Conservation (phyloP, 37 sponge, comb jelly and placozoan genomes). For the Eunapius fragilis region DNA sequence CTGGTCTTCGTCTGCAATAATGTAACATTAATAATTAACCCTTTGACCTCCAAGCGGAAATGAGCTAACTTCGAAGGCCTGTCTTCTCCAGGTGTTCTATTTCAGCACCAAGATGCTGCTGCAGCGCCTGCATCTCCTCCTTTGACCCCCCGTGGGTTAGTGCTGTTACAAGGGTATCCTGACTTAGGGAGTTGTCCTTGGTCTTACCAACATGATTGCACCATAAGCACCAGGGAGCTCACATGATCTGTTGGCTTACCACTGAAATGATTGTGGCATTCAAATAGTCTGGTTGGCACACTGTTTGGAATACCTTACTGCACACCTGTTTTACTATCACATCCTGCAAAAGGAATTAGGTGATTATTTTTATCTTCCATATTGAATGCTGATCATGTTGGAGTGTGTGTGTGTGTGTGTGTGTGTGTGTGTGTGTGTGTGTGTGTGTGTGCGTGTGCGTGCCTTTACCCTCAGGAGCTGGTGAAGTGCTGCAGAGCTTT, state of each 20-base stretch:
- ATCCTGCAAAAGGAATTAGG: slow-evolving; percentile 28
- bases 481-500: slow-evolving; percentile 29
- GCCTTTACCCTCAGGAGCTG: slow-evolving; percentile 29
- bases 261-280: slow-evolving; percentile 58
- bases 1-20: slow-evolving; percentile 13
- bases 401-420: no score
- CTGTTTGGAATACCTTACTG: slow-evolving; percentile 21
- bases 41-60: not conserved
- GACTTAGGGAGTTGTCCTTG: slow-evolving; percentile 43
- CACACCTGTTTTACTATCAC: slow-evolving; percentile 48
- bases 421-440: no score
- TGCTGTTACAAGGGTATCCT: slow-evolving; percentile 49
- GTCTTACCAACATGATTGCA: slow-evolving; percentile 23
- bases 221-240: not conserved
- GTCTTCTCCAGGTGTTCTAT: slow-evolving; percentile 42
- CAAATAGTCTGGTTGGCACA: slow-evolving; percentile 62
- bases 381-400: no score
- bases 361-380: no score
- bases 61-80: slow-evolving; percentile 31
- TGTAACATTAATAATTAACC: not conserved
- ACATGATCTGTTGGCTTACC: slow-evolving; percentile 23
- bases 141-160: slow-evolving; percentile 15
- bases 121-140: slow-evolving; percentile 8
- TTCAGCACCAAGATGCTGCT: slow-evolving; percentile 1
- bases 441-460: no score